Percentiles rank a stretch among this genome's conserved stretches.
Evolutionary conservation across 2,113 vertebrate genomes (phyloP).

Genomic region (Vanacampus margaritifer): DNA sequence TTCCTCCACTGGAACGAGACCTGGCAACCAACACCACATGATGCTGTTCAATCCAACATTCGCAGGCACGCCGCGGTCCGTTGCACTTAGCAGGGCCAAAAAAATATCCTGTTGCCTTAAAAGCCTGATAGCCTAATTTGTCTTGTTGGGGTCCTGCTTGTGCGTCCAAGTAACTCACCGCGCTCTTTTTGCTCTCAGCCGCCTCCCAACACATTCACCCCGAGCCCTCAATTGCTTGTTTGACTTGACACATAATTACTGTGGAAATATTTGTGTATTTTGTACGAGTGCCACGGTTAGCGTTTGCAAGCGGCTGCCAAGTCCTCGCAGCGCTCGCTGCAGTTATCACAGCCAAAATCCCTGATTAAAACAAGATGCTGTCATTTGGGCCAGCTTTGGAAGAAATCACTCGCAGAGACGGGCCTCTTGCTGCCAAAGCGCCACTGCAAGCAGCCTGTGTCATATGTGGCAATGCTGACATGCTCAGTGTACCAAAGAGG

Average conservation of each 20-base stretch:
- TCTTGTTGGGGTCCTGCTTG: slow-evolving; percentile 62
- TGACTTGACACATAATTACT: slow-evolving; percentile 81
- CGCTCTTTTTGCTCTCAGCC: slow-evolving; percentile 45
- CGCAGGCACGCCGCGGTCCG: slow-evolving; percentile 59
- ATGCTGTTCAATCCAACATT: slow-evolving; percentile 62
- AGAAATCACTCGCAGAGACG: slow-evolving; percentile 75
- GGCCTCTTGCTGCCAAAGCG: slow-evolving; percentile 68
- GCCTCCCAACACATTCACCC: slow-evolving; percentile 63
- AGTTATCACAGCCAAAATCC: slow-evolving; percentile 72
- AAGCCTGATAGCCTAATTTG: slow-evolving; percentile 71
- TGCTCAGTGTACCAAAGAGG: slow-evolving; percentile 56
- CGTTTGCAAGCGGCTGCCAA: slow-evolving; percentile 69
- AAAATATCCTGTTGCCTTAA: slow-evolving; percentile 52
- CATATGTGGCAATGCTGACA: slow-evolving; percentile 65
- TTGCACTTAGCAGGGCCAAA: slow-evolving; percentile 50
- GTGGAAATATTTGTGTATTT: slow-evolving; percentile 82
- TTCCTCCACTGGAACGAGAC: slow-evolving; percentile 63
- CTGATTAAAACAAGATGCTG: slow-evolving; percentile 82
- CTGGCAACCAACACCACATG: slow-evolving; percentile 64
- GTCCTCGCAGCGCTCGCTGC: slow-evolving; percentile 71
- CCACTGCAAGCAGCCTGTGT: slow-evolving; percentile 52
- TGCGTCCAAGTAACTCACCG: slow-evolving; percentile 55
- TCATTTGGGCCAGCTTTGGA: slow-evolving; percentile 74
- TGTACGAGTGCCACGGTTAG: slow-evolving; percentile 75
- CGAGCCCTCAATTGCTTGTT: slow-evolving; percentile 76